These are phyloP conservation scores for Charadrius vociferus DNA, from an alignment of 2,113 vertebrate genomes.

Conservation along the genomic window DNA sequence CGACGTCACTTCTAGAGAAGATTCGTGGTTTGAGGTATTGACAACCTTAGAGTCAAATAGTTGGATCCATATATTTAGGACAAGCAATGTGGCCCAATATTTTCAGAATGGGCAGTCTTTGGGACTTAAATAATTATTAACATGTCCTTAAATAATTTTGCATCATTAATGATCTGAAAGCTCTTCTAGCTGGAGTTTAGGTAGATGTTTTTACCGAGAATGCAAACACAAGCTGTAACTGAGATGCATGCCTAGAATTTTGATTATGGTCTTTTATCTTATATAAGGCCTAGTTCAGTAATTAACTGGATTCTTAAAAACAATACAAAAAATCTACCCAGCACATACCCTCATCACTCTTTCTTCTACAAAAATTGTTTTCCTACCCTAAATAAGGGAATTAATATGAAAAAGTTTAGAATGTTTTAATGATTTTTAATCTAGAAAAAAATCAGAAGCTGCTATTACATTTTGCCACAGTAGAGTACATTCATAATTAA, in stretches of 20 bases:
- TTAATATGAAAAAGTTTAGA: background rate
- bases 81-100: fast-evolving
- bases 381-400: background rate
- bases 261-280: background rate
- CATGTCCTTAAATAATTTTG: background rate
- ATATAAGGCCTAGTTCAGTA: background rate
- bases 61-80: background rate
- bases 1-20: background rate
- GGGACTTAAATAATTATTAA: background rate
- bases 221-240: background rate
- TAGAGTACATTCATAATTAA: background rate
- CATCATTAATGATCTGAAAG: background rate
- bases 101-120: background rate
- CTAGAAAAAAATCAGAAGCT: background rate
- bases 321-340: background rate
- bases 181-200: background rate
- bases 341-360: background rate
- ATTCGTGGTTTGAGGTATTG: background rate
- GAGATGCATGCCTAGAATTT: background rate
- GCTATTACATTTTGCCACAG: background rate
- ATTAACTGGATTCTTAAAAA: background rate
- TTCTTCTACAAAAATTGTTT: background rate
- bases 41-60: background rate
- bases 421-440: background rate
- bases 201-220: background rate